Base-by-base conservation (phyloP, 2,113 vertebrate genomes). In the Cyprinus carpio region DNA sequence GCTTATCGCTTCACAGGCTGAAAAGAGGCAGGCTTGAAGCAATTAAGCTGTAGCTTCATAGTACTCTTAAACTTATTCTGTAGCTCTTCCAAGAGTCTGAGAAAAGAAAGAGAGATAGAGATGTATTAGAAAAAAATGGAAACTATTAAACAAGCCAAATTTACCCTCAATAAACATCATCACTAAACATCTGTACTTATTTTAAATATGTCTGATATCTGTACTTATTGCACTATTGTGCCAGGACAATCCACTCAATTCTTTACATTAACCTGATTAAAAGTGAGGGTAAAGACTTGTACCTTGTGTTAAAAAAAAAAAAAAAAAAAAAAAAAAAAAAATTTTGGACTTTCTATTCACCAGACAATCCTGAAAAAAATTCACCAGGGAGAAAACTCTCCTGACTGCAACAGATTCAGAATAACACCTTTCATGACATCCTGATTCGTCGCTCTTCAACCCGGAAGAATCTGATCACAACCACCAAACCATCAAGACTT, bases 31-130 rank as follows among this genome's bases (percentile, higher is more conserved):
- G 95, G 92, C 89, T 96, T 97, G 93, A 99, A 99, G 87, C 98
- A 99, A 89, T 96, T 95, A 62, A 99, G 96, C 91, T 99, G 98
- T 77, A 99, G 91, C 89, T 99, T 97, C 98, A 99, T 99, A 88
- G 95, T 96, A 91, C 97, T 98, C 91, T 97, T 99, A 89, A 98
- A 99, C 86, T 94, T 97, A 92, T 98, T 98, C 37, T 98, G 87
- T 85, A 97, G 93, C 89, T 98, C 97, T 86, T 99, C 98, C 71
- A 99, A 87, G 40, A 96, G 93, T 92, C 98, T 99, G 92, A 1
- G 74, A 20, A 62, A 5, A 60, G 12, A 49, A 11, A 58, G 27
- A 64, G 65, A 84, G 20, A 46, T 1, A 89, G 15, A 82, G 71
- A 85, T 0, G 40, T 16, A 13, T 0, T 40, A 16, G 2, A 82